Evolutionary conservation across 35 echinoderm and acorn worm genomes (phyloP), one percentile per base, ranked within the genome.

Genomic region (Ophiothrix spiculata): DNA sequence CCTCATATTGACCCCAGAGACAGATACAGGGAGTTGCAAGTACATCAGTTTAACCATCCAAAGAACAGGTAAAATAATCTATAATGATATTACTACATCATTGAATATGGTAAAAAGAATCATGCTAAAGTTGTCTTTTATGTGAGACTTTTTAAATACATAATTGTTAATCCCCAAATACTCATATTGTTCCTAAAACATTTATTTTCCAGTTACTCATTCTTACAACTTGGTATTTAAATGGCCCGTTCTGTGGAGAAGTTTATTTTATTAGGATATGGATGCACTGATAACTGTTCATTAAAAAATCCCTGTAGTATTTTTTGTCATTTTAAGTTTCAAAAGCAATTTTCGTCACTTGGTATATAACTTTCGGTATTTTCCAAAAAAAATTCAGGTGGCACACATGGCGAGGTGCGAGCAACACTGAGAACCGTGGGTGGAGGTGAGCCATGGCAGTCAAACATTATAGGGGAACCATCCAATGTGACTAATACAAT

Each of bases 31-130:
- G 12, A 85, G 77, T 13, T 90, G 85, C 37, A 98, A 98, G 49
- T 77, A 85, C 0, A 75, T 98, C 36, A 83, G 73, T 13, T 81
- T 98, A 17, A 88, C 64, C 0, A 88, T 91, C 17, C 63, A 79
- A 33, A 93, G 95, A 90, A 64, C 94, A 90, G 94, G 94, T 97
- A 64, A 77, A 75, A 80, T n/a, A n/a, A n/a, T n/a, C n/a, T n/a
- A n/a, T n/a, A n/a, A n/a, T n/a, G n/a, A n/a, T n/a, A n/a, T n/a
- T n/a, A n/a, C n/a, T n/a, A n/a, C n/a, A n/a, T n/a, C n/a, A n/a
- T n/a, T n/a, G n/a, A n/a, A n/a, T n/a, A n/a, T n/a, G n/a, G n/a
- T n/a, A n/a, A n/a, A n/a, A n/a, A n/a, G n/a, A n/a, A n/a, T n/a
- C n/a, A n/a, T n/a, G n/a, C n/a, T n/a, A n/a, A n/a, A n/a, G n/a